Base-by-base conservation (phyloP, 2,888 invertebrate species). In the Phrixothrix hirtus region DNA sequence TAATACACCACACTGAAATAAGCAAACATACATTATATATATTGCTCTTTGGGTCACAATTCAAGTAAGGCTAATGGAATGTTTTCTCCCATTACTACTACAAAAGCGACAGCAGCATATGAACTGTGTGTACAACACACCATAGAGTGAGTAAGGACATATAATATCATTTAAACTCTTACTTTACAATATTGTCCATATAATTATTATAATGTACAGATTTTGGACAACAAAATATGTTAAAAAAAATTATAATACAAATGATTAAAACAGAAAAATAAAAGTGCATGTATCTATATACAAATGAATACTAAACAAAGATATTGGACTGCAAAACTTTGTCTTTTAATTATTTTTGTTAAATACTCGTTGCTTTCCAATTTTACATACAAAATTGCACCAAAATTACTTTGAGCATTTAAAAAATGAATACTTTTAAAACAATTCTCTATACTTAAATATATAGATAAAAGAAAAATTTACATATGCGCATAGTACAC, bases 101-200 rank as follows among this genome's bases (percentile, higher is more conserved):
- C 14, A 50, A 31, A 30, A 39, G 30, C n/a, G 17, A 13, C 15
- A 26, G 30, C 10, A 25, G 17, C 37, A 36, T 36, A 16, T 13
- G 27, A 46, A 44, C 31, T 9, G 21, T 25, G 30, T 15, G 11
- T 32, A 37, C 31, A 47, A 32, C 42, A 47, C 31, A 37, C 25
- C 34, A 11, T 26, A 26, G 10, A 37, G 37, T 47, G 47, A 53
- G 53, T 53, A 53, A 42, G 37, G 53, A 53, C 34, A 48, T 54
- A 42, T 52, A 52, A 53, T 53, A 54, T 54, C 54, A 54, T 54
- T n/a, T 35, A 30, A 48, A 54, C 44, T 37, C 44, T 34, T 39
- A 54, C 42, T 54, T 43, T 54, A 54, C 44, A 48, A 37, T 54
- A 54, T 54, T 54, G 54, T 54, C 54, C 36, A 39, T 38, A 31